phyloP scores from a whole-genome alignment of 2,888 invertebrate genomes.

The Gibbula magus region DNA sequence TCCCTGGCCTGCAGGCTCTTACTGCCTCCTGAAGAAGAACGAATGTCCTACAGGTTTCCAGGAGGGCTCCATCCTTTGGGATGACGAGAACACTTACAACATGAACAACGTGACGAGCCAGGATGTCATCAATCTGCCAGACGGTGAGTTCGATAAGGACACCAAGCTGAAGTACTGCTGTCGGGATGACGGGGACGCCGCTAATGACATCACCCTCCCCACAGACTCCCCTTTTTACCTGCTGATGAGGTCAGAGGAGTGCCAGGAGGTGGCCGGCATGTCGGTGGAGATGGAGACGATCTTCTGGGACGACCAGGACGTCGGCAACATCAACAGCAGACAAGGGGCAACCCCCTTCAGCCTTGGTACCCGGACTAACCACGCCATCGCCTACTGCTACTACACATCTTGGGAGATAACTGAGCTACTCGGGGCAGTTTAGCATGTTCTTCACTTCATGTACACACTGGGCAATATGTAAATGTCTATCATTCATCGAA shows the following conservation, averaged over 20 bases:
- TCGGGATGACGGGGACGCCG: background rate
- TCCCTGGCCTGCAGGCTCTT: background rate
- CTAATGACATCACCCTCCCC: background rate
- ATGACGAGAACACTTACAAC: background rate
- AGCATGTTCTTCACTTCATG: too few species aligned
- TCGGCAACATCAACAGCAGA: background rate
- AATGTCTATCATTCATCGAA: too few species aligned
- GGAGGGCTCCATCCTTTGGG: background rate
- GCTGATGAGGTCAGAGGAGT: background rate
- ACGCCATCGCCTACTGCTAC: background rate
- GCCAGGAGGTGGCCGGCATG: background rate
- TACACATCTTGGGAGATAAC: background rate
- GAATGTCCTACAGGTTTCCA: background rate
- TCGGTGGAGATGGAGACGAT: background rate
- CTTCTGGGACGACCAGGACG: background rate
- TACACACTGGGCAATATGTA: too few species aligned
- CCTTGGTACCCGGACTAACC: background rate
- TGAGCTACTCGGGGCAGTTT: background rate
- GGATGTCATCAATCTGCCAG: background rate
- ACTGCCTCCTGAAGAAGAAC: constrained; percentile 1
- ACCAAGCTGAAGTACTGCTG: background rate
- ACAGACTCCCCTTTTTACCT: background rate
- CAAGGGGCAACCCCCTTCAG: background rate
- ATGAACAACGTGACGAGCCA: background rate
- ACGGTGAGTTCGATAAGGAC: background rate